phyloP scores from a whole-genome alignment of 2,888 invertebrate genomes.

The Ceraclea dissimilis region DNA sequence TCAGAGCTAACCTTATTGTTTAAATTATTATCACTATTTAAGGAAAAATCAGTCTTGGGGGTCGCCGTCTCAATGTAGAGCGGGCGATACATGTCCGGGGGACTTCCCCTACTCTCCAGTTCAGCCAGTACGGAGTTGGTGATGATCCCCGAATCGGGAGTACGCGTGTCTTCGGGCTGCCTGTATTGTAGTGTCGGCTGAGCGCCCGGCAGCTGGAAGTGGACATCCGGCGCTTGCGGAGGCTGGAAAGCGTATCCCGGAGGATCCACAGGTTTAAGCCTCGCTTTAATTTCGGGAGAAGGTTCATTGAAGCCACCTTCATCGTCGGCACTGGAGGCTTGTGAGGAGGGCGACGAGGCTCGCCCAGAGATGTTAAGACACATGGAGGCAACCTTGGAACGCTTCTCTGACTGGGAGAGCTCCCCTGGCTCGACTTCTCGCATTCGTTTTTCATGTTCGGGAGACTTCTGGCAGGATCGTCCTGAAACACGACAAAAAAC shows the following conservation, averaged over 20 bases:
- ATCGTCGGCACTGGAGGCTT: constrained; percentile 59
- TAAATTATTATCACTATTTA: constrained; percentile 24
- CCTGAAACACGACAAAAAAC: constrained; percentile 16
- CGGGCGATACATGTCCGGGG: constrained; percentile 23
- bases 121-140: constrained; percentile 35
- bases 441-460: constrained; percentile 24
- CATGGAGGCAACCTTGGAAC: constrained; percentile 47
- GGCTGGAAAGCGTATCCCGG: constrained; percentile 11
- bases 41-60: constrained; percentile 30
- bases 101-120: constrained; percentile 32
- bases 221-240: constrained; percentile 16
- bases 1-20: constrained; percentile 21
- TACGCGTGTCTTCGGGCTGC: constrained; percentile 8
- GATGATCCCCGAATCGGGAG: constrained; percentile 27
- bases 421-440: constrained; percentile 11
- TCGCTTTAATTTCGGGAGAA: constrained; percentile 61
- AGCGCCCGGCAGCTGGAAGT: constrained; percentile 7
- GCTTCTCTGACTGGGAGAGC: constrained; percentile 17
- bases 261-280: constrained; percentile 33
- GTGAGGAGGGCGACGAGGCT: constrained; percentile 62
- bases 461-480: constrained; percentile 30
- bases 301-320: constrained; percentile 69
- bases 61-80: constrained; percentile 28
- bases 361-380: constrained; percentile 57
- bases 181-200: constrained; percentile 10